These are phyloP conservation scores for Uria lomvia DNA, from an alignment of 2,113 vertebrate genomes.

Conservation along the genomic window DNA sequence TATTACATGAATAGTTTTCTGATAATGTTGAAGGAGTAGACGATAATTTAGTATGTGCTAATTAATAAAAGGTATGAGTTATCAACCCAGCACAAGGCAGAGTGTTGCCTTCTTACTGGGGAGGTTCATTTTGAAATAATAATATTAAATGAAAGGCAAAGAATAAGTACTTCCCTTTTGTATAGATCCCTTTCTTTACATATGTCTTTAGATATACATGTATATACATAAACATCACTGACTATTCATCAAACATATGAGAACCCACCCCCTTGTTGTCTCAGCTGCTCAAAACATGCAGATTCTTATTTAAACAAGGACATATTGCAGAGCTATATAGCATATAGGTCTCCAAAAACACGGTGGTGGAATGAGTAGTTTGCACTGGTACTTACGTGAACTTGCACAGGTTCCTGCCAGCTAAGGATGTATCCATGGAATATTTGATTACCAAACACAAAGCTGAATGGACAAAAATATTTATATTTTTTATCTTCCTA, in stretches of 20 bases:
- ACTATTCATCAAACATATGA: background rate
- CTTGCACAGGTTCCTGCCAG: background rate
- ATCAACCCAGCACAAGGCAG: background rate
- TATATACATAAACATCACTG: background rate
- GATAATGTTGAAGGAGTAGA: background rate
- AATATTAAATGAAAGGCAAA: background rate
- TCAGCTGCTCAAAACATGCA: background rate
- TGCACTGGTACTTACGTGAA: background rate
- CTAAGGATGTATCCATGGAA: background rate
- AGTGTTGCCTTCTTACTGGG: background rate
- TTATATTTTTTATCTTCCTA: background rate
- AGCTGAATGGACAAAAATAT: background rate
- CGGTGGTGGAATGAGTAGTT: background rate
- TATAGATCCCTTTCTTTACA: background rate
- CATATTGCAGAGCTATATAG: background rate
- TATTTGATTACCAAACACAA: background rate
- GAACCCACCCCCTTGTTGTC: background rate
- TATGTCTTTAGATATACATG: background rate
- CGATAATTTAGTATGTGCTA: background rate
- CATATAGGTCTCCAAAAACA: background rate
- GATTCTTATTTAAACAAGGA: background rate
- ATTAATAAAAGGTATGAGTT: background rate
- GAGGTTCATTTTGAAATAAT: background rate
- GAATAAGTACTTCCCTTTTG: background rate
- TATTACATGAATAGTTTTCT: background rate